These are phyloP conservation scores for Diplodus puntazzo DNA, from an alignment of 2,797 vertebrate genomes.

Conservation along the genomic window DNA sequence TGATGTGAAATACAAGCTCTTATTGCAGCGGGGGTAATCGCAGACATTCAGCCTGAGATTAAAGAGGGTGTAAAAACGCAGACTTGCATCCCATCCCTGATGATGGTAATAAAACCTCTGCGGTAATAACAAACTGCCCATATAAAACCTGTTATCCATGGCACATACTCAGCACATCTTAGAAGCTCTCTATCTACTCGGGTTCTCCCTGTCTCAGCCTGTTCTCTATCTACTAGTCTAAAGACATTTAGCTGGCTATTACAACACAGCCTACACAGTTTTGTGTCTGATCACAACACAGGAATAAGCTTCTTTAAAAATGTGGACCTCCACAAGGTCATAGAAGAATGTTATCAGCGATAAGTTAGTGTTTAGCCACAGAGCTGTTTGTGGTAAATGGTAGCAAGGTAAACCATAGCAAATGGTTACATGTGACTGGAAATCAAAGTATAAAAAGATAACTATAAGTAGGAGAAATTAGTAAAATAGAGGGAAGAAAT, in stretches of 20 bases:
- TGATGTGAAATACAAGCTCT: slow-evolving; percentile 59
- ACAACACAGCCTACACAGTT: neutral
- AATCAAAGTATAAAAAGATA: neutral
- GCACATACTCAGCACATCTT: slow-evolving; percentile 78
- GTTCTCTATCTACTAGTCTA: slow-evolving; percentile 9
- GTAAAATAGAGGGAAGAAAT: too few species aligned
- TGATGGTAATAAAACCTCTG: slow-evolving; percentile 76
- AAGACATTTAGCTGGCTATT: slow-evolving; percentile 20
- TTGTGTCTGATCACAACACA: slow-evolving; percentile 7
- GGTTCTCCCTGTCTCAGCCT: slow-evolving; percentile 18
- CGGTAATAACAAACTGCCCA: slow-evolving; percentile 74
- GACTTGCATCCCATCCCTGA: slow-evolving; percentile 70
- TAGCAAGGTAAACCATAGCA: neutral
- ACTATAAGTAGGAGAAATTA: too few species aligned
- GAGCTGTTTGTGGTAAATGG: neutral
- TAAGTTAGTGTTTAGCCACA: neutral
- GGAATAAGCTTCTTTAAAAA: neutral
- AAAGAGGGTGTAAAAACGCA: slow-evolving; percentile 70
- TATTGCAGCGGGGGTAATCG: slow-evolving; percentile 59
- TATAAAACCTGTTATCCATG: slow-evolving; percentile 75
- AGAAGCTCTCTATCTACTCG: slow-evolving; percentile 40
- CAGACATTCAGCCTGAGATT: slow-evolving; percentile 70
- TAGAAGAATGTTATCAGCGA: neutral
- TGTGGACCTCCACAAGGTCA: neutral
- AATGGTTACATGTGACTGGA: neutral